Conservation (phyloP, 2,888 invertebrate genomes). For the Synergus gifuensis region DNA sequence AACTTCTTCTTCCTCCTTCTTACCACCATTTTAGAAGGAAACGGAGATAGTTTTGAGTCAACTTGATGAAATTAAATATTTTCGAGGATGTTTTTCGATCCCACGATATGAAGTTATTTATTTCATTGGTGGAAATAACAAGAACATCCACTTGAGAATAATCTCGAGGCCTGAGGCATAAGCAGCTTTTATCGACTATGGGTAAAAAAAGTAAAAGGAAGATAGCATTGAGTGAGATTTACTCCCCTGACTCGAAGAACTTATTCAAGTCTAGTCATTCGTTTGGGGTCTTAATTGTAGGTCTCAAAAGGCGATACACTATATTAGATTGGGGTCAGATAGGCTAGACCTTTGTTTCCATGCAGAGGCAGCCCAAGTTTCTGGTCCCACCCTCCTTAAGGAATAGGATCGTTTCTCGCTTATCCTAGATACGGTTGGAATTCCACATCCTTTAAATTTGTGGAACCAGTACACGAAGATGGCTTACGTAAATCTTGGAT, state of each 20-base stretch:
- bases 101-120: slow-evolving; percentile 17
- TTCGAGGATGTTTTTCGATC: slow-evolving; percentile 3
- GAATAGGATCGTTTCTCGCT: background rate
- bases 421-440: slow-evolving; percentile 20
- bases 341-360: slow-evolving; percentile 26
- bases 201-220: slow-evolving; percentile 7
- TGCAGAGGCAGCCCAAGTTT: slow-evolving; percentile 8
- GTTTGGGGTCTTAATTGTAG: slow-evolving; percentile 33
- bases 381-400: background rate
- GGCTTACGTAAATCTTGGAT: slow-evolving; percentile 23
- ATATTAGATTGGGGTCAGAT: background rate
- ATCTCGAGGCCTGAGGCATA: slow-evolving; percentile 30
- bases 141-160: slow-evolving; percentile 39
- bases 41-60: no score
- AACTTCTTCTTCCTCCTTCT: background rate
- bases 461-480: background rate
- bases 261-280: slow-evolving; percentile 25
- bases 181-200: slow-evolving; percentile 9
- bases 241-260: slow-evolving; percentile 23
- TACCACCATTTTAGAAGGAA: no score
- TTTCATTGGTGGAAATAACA: slow-evolving; percentile 32
- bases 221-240: slow-evolving; percentile 2
- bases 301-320: slow-evolving; percentile 36
- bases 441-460: background rate
- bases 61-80: slow-evolving; percentile 10